Percentiles rank a stretch among this genome's conserved stretches.
These are phyloP conservation scores for Sinonovacula constricta DNA, from an alignment of 1,140 invertebrate species.

Conservation along the genomic window DNA sequence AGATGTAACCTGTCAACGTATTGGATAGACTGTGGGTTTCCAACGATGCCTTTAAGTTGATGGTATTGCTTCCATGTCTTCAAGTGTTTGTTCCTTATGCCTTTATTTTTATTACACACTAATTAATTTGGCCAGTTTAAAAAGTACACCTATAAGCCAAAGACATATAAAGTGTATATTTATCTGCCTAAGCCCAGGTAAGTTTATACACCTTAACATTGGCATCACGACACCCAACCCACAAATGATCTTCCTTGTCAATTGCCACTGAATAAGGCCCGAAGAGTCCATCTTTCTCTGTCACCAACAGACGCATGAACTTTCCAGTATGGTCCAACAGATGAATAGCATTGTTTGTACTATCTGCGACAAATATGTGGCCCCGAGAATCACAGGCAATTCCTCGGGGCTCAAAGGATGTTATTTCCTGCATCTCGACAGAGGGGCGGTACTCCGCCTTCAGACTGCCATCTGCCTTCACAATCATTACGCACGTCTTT, in stretches of 20 bases:
- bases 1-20: too few species aligned
- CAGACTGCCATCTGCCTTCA: slow-evolving; percentile 26
- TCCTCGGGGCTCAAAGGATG: slow-evolving; percentile 35
- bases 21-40: too few species aligned
- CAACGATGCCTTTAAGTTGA: too few species aligned
- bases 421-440: slow-evolving; percentile 10
- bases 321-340: slow-evolving; percentile 40
- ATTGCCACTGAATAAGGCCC: slow-evolving; percentile 43
- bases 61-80: too few species aligned
- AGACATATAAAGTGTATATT: too few species aligned
- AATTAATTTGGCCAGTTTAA: too few species aligned
- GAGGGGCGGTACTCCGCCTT: slow-evolving; percentile 27
- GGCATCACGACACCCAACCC: slow-evolving; percentile 42
- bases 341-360: slow-evolving; percentile 34
- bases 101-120: too few species aligned
- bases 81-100: too few species aligned
- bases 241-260: slow-evolving; percentile 40
- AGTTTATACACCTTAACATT: slow-evolving; percentile 43
- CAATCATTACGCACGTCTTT: slow-evolving; percentile 30
- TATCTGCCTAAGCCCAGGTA: slow-evolving; percentile 45
- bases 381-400: slow-evolving; percentile 41
- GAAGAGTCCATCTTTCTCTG: slow-evolving; percentile 36
- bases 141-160: too few species aligned
- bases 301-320: slow-evolving; percentile 32
- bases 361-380: slow-evolving; percentile 45